A percentile compares a stretch with the other conserved stretches of the same genome.
These are phyloP conservation scores for Chelidonichthys spinosus DNA, from an alignment of 2,797 vertebrate species.

Conservation along the genomic window DNA sequence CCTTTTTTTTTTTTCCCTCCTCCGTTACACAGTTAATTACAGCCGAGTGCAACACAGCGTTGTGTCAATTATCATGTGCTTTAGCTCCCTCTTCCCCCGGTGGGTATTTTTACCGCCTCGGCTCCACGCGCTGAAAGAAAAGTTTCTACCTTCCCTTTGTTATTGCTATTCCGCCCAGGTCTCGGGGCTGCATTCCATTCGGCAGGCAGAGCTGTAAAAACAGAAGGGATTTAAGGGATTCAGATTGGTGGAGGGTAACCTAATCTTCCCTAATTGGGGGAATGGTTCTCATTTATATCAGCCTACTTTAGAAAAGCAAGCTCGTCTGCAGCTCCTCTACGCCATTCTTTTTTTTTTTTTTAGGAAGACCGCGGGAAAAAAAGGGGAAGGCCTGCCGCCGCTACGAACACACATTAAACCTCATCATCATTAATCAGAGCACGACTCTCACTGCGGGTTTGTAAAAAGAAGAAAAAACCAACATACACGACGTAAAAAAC, in stretches of 20 bases:
- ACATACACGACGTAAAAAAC: slow-evolving; percentile 30
- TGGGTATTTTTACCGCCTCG: slow-evolving; percentile 70
- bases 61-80: slow-evolving; percentile 77
- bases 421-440: slow-evolving; percentile 67
- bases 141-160: slow-evolving; percentile 68
- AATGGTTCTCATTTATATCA: slow-evolving; percentile 79
- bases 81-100: slow-evolving; percentile 55
- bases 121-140: slow-evolving; percentile 44
- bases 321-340: slow-evolving; percentile 65
- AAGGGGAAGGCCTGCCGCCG: slow-evolving; percentile 30
- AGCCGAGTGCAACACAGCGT: slow-evolving; percentile 75
- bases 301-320: slow-evolving; percentile 71
- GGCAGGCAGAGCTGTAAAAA: slow-evolving; percentile 76
- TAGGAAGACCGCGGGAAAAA: slow-evolving; percentile 37
- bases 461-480: slow-evolving; percentile 4
- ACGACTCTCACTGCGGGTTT: slow-evolving; percentile 13
- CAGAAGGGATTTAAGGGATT: slow-evolving; percentile 78
- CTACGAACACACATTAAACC: slow-evolving; percentile 56
- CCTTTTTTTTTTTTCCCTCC: slow-evolving; percentile 64
- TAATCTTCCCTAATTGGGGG: slow-evolving; percentile 82
- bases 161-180: slow-evolving; percentile 78
- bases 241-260: slow-evolving; percentile 77
- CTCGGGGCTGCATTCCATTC: slow-evolving; percentile 71
- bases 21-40: slow-evolving; percentile 80
- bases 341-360: slow-evolving; percentile 63